Base-by-base conservation (phyloP, 2,113 vertebrate species). In the Lepisosteus osseus region DNA sequence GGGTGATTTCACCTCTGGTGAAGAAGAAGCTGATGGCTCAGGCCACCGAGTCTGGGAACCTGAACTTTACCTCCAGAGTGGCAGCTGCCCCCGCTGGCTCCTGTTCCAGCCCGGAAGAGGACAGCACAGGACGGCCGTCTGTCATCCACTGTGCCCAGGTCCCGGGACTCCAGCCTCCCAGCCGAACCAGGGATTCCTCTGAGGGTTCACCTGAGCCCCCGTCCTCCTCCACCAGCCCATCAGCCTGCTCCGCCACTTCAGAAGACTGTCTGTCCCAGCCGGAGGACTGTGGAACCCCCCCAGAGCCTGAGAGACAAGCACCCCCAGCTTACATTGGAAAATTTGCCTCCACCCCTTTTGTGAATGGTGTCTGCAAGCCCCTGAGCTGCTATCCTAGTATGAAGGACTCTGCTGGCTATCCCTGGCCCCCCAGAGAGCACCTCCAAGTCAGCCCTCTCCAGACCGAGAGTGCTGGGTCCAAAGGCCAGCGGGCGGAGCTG, bases 11-110 rank as follows among this genome's bases (percentile, higher is more conserved):
- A 0, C 96, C 96, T 0, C 83, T 98, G 83, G 96, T 95, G 86
- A 98, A 97, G 71, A 98, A 98, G 79, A 98, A 98, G 78, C 89
- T 95, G 15, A 73, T 95, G 83, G 96, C 96, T 1, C 95, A 98
- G 83, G 96, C 94, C 54, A 96, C 94, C 84, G 70, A 87, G 80
- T 88, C 79, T 0, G 86, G 87, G 69, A 74, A 86, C 70, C 72
- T 80, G 79, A 83, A 13, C 64, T 76, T 41, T 6, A 29, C 17
- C 17, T 6, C 14, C 3, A 17, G 6, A 64, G 62, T 9, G 7
- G 92, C 0, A 77, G 72, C 7, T 15, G 77, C 11, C 71, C 76
- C 0, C 55, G 6, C 13, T 14, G 62, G 61, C 68, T 17, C 40
- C 13, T 6, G 72, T 66, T 71, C 82, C 56, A 72, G 55, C 51